Conservation (phyloP, 1,140 invertebrate species). For the Lucilia sericata region DNA sequence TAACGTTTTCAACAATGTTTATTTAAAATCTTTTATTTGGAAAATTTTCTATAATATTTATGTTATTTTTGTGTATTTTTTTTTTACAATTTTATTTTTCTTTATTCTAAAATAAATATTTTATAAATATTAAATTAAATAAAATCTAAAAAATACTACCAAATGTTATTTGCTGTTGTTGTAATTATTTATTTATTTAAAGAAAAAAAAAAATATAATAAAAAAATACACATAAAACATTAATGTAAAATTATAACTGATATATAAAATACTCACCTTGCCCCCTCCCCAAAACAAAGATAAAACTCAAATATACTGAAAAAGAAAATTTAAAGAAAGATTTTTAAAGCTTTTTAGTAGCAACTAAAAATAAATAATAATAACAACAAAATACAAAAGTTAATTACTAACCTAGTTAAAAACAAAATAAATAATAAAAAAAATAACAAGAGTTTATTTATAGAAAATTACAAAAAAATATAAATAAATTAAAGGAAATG, state of each 20-base stretch:
- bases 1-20: too few species aligned
- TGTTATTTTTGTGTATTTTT: too few species aligned
- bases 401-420: slow-evolving; percentile 44
- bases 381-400: slow-evolving; percentile 22
- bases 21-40: too few species aligned
- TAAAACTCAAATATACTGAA: background rate
- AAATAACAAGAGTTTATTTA: slow-evolving; percentile 34
- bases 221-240: background rate
- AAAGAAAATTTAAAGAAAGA: background rate
- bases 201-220: background rate
- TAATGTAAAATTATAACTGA: slow-evolving; percentile 7
- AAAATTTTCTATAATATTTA: too few species aligned
- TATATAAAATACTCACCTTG: background rate
- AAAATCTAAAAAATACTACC: too few species aligned
- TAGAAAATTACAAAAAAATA: slow-evolving; percentile 17
- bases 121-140: too few species aligned
- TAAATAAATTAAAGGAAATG: slow-evolving; percentile 23
- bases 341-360: background rate
- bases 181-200: slow-evolving; percentile 34
- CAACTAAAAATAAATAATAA: slow-evolving; percentile 1
- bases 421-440: background rate
- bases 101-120: too few species aligned
- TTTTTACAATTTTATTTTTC: too few species aligned
- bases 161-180: slow-evolving; percentile 37
- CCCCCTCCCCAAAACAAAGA: background rate